A percentile compares a stretch with the other conserved stretches of the same genome.
Evolutionary conservation across 2,888 invertebrate species (phyloP).

Genomic region (Napeogenes sylphis): DNA sequence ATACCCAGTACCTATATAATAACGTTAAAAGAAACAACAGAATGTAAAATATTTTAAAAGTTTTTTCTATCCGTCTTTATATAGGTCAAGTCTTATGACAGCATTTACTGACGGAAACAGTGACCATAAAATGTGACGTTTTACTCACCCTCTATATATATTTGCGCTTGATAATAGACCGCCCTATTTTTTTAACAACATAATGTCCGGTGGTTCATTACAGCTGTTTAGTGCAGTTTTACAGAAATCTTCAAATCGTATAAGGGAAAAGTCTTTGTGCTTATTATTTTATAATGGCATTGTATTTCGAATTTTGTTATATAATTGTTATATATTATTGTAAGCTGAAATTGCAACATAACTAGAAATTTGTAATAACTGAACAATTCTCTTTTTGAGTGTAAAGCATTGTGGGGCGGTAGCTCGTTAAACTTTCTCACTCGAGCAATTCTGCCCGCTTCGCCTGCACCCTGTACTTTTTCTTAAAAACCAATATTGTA

Average conservation of each 20-base stretch:
- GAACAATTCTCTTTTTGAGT: not conserved
- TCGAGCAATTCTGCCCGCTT: not conserved
- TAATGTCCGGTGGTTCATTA: not conserved
- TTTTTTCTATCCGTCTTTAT: not conserved
- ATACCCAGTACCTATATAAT: no score
- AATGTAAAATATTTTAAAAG: not conserved
- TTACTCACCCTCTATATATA: not conserved
- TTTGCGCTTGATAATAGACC: not conserved
- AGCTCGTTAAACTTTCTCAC: conserved; percentile 1
- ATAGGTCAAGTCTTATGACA: not conserved
- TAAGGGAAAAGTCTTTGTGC: no score
- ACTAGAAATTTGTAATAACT: not conserved
- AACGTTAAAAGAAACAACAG: not conserved
- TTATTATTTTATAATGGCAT: no score
- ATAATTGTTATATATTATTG: no score
- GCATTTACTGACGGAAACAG: not conserved
- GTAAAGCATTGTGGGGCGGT: not conserved
- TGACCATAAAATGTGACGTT: not conserved
- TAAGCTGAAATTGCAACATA: not conserved
- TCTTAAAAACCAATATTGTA: not conserved
- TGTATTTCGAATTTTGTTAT: no score
- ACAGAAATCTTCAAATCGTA: no score
- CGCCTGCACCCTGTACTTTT: not conserved
- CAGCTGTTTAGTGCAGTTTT: not conserved
- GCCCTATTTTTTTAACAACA: not conserved